phyloP scores from a whole-genome alignment of 2,888 invertebrate species.

The Melanophora roralis region DNA sequence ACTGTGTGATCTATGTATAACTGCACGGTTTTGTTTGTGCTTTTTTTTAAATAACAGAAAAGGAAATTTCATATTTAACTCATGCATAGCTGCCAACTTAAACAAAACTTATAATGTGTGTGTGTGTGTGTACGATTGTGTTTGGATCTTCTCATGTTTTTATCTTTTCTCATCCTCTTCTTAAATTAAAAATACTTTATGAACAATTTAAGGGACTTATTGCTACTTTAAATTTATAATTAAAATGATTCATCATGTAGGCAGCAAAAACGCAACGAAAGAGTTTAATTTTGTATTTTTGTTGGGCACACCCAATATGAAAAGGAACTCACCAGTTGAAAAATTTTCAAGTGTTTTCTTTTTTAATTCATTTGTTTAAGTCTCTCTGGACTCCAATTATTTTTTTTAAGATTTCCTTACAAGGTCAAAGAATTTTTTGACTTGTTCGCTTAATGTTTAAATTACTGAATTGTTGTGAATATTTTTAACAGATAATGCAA shows the following conservation, averaged over 20 bases:
- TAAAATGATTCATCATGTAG: background rate
- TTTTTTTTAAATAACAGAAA: conserved; percentile 51
- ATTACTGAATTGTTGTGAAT: background rate
- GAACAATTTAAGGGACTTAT: conserved; percentile 11
- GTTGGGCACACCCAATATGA: background rate
- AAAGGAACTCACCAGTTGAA: conserved; percentile 12
- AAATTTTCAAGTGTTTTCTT: background rate
- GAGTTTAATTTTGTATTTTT: background rate
- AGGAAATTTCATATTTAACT: conserved; percentile 60
- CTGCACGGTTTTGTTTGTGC: background rate
- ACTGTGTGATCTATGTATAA: conserved; percentile 52
- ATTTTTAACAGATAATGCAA: background rate
- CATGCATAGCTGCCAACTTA: conserved; percentile 58
- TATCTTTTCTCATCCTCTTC: background rate
- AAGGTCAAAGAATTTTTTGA: conserved; percentile 38
- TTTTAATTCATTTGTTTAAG: background rate
- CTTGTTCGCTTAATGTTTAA: conserved; percentile 4
- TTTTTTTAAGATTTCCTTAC: conserved; percentile 16
- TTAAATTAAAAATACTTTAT: conserved; percentile 10
- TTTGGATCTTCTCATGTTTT: too few relatives aligned
- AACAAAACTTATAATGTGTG: conserved; percentile 2
- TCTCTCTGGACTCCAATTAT: conserved; percentile 1
- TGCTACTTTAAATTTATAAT: background rate
- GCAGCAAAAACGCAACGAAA: background rate
- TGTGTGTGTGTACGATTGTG: background rate